A percentile compares a stretch with the other conserved stretches of the same genome.
Evolutionary conservation across 2,797 vertebrate species (phyloP).

Genomic region (Aplochiton taeniatus): DNA sequence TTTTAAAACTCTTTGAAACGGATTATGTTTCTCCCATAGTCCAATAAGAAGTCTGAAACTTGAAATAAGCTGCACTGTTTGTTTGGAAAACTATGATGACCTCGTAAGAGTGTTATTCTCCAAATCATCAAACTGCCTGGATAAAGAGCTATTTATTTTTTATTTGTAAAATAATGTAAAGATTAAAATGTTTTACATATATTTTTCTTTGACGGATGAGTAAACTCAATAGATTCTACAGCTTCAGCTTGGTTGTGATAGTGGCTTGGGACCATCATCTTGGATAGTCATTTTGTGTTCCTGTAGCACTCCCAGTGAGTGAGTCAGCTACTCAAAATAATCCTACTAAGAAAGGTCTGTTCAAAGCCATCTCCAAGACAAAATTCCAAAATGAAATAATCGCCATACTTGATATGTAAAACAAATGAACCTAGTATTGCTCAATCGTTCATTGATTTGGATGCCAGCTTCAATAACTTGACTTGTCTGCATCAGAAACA

Average conservation of each 20-base stretch:
- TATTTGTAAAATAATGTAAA: constrained; percentile 73
- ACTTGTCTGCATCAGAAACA: background rate
- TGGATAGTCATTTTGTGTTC: constrained; percentile 30
- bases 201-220: constrained; percentile 51
- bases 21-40: too few relatives aligned
- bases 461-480: too few relatives aligned
- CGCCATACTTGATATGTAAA: too few relatives aligned
- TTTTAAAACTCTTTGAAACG: too few relatives aligned
- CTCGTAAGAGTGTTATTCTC: constrained; percentile 60
- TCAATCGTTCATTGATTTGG: too few relatives aligned
- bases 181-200: constrained; percentile 57
- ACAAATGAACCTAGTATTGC: too few relatives aligned
- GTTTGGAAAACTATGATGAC: constrained; percentile 13
- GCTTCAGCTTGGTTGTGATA: constrained; percentile 36
- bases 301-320: constrained; percentile 48
- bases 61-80: constrained; percentile 46
- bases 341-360: background rate
- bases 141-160: constrained; percentile 73
- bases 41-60: too few relatives aligned
- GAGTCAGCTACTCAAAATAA: background rate
- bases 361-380: background rate
- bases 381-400: background rate
- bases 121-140: constrained; percentile 50
- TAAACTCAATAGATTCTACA: constrained; percentile 54
- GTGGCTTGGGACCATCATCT: constrained; percentile 63